Base-by-base conservation (phyloP, 2,113 vertebrate species). In the Perca flavescens region DNA sequence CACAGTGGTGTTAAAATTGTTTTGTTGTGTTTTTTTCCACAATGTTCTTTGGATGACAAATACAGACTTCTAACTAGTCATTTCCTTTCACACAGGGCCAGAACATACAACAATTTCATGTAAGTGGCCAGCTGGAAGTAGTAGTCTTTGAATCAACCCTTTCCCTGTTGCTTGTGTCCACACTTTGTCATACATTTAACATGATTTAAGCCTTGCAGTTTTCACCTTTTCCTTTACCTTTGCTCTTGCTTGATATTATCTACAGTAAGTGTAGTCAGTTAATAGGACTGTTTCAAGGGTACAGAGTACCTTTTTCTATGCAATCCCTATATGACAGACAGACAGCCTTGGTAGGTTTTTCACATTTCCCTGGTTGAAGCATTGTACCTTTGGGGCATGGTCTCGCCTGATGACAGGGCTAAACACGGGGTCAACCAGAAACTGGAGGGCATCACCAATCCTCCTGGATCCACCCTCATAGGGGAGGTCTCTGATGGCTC, bases 301-400 rank as follows among this genome's bases (percentile, higher is more conserved):
- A 74, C 16, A 49, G 22, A 3, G 66, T 28, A 8, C 15, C 1
- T 17, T 56, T 43, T 54, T 46, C 49, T 46, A 46, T 7, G 19
- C 16, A 36, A 6, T 43, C 13, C 0, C 1, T 25, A 6, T 8
- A 52, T 25, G 14, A 13, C 31, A 60, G 50, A 77, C 1, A 52
- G 5, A 53, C 16, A 31, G n/a, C 11, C 58, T 34, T 22, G 9
- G 25, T 25, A 9, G 22, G 36, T 46, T 19, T 50, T 50, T 66
- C 53, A 25, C 21, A 61, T 36, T 49, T 71, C 1, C 4, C 5
- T 4, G 17, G 47, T 28, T 25, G 53, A 73, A 47, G 47, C 21
- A 5, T 6, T 3, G n/a, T 88, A 97, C 97, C 96, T 97, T 97
- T 3, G 97, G 95, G 2, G 94, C 91, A 43, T 95, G 92, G 58